A percentile compares a stretch with the other conserved stretches of the same genome.
These are phyloP conservation scores for Tadarida brasiliensis DNA, from an alignment of 2,797 vertebrate species.

Conservation along the genomic window DNA sequence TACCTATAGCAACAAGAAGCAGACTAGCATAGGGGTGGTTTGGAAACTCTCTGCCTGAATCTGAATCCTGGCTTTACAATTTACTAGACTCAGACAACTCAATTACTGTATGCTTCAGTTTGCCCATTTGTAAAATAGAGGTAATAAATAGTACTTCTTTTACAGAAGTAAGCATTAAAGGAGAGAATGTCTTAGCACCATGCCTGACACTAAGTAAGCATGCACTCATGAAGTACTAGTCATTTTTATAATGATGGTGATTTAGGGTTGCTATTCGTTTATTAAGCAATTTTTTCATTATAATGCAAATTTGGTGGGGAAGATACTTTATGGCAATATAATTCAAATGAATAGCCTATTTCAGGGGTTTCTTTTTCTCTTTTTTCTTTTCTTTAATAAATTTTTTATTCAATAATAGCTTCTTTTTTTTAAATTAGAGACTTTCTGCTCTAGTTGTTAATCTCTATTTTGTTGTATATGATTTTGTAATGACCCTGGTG, in stretches of 20 bases:
- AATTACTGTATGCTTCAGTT: constrained; percentile 64
- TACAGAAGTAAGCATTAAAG: constrained; percentile 63
- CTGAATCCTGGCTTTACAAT: constrained; percentile 46
- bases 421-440: constrained; percentile 65
- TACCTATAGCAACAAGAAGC: constrained; percentile 24
- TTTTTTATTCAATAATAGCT: constrained; percentile 50
- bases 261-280: constrained; percentile 68
- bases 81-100: constrained; percentile 19
- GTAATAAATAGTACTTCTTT: constrained; percentile 54
- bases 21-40: constrained; percentile 14
- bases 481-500: constrained; percentile 62
- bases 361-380: constrained; percentile 37
- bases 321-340: constrained; percentile 51
- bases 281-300: constrained; percentile 62
- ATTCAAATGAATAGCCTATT: constrained; percentile 53
- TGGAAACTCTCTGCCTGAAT: constrained; percentile 38
- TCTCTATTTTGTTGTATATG: neutral
- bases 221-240: constrained; percentile 53
- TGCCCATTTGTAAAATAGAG: constrained; percentile 55
- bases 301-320: constrained; percentile 64
- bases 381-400: neutral
- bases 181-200: constrained; percentile 28
- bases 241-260: constrained; percentile 57
- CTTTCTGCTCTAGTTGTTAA: constrained; percentile 38
- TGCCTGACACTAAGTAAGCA: constrained; percentile 50